These are phyloP conservation scores for Aplochiton taeniatus DNA, from an alignment of 2,797 vertebrate genomes.

Conservation along the genomic window DNA sequence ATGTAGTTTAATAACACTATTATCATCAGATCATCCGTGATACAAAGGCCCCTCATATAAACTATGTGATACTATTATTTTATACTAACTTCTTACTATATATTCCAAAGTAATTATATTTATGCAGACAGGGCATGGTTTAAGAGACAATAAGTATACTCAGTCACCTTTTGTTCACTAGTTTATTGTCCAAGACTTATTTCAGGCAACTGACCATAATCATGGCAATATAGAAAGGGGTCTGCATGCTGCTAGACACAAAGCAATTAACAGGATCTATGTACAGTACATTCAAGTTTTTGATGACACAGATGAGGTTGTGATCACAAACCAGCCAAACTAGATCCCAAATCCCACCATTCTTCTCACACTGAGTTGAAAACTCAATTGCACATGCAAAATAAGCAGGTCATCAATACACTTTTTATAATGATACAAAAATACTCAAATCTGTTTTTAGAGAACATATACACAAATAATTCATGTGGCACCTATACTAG, in stretches of 20 bases:
- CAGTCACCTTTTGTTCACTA: constrained; percentile 35
- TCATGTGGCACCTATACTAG: constrained; percentile 56
- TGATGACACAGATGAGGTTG: constrained; percentile 49
- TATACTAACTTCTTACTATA: too few species aligned
- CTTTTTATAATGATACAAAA: constrained; percentile 58
- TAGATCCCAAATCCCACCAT: constrained; percentile 56
- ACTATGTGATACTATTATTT: too few species aligned
- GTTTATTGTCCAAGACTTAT: constrained; percentile 72
- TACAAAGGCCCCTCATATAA: too few species aligned
- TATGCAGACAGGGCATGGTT: too few species aligned
- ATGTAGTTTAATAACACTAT: too few species aligned
- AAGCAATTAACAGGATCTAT: constrained; percentile 54
- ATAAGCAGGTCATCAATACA: constrained; percentile 38
- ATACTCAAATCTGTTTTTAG: constrained; percentile 57
- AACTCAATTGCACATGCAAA: constrained; percentile 64
- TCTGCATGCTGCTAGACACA: constrained; percentile 66
- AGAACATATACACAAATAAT: constrained; percentile 65
- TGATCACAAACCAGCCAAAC: constrained; percentile 41
- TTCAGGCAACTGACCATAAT: constrained; percentile 53
- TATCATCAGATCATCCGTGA: too few species aligned
- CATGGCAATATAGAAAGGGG: constrained; percentile 51
- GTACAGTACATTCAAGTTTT: constrained; percentile 81
- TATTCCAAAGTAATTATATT: too few species aligned
- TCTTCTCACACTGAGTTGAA: constrained; percentile 46
- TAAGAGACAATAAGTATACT: too few species aligned